A percentile compares a stretch with the other conserved stretches of the same genome.
phyloP scores from a whole-genome alignment of 2,113 vertebrate genomes.

The Gobio gobio region DNA sequence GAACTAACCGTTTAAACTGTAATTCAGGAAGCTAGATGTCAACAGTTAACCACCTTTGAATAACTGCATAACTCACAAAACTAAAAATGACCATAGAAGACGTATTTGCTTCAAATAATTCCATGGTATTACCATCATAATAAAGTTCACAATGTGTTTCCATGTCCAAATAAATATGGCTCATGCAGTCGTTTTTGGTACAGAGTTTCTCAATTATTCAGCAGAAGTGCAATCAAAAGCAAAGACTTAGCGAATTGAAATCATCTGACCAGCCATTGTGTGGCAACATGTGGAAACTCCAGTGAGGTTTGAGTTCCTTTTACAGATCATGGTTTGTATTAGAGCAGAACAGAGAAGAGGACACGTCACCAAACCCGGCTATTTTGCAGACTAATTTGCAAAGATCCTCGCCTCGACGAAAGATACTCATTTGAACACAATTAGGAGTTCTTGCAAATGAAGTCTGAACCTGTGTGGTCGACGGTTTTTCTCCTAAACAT shows the following conservation, averaged over 20 bases:
- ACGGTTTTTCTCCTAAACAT: slow-evolving; percentile 1
- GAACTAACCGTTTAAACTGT: too few species aligned
- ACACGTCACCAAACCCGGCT: not conserved
- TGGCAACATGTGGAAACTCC: slow-evolving; percentile 26
- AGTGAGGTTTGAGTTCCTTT: slow-evolving; percentile 13
- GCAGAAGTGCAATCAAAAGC: slow-evolving; percentile 40
- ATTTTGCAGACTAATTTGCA: not conserved
- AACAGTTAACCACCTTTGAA: not conserved
- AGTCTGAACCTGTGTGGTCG: not conserved
- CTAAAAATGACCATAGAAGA: not conserved
- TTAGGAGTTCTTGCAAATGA: not conserved
- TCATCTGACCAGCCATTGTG: slow-evolving; percentile 58
- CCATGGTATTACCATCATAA: not conserved
- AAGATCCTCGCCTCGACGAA: not conserved
- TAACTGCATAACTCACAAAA: not conserved
- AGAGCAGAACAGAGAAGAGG: not conserved
- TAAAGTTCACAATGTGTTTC: not conserved
- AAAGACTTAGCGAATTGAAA: slow-evolving; percentile 19
- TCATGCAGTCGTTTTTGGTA: not conserved
- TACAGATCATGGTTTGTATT: not conserved
- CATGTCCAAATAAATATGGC: not conserved
- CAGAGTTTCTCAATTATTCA: not conserved
- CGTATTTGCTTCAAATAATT: not conserved
- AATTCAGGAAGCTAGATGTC: too few species aligned
- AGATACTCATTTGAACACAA: not conserved